phyloP scores from a whole-genome alignment of 2,113 vertebrate species.

The Climacteris rufus region DNA sequence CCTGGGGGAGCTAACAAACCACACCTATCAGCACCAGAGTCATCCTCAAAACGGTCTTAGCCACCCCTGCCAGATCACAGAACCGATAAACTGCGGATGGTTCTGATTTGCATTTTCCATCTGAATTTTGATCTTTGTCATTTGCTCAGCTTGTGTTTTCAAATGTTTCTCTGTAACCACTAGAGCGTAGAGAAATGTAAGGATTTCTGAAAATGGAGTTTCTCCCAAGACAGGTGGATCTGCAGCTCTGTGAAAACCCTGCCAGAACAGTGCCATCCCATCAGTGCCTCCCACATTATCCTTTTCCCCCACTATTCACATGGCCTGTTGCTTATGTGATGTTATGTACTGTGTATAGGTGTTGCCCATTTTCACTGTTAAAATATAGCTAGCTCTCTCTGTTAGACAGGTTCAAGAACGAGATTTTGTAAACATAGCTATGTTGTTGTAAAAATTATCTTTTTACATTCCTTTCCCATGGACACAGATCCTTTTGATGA shows the following conservation, averaged over 20 bases:
- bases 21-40: neutral
- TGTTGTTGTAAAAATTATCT: too few species aligned
- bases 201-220: neutral
- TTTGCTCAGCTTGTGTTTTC: neutral
- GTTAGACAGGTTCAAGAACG: too few species aligned
- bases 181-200: neutral
- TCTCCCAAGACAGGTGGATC: neutral
- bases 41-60: neutral
- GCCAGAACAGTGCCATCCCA: neutral
- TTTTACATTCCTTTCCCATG: too few species aligned
- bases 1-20: neutral
- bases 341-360: accelerated
- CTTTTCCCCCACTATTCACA: neutral
- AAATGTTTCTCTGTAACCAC: neutral
- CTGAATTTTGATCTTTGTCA: neutral
- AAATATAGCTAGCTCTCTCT: too few species aligned
- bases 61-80: neutral
- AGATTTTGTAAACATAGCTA: too few species aligned
- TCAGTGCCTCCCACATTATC: neutral
- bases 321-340: neutral
- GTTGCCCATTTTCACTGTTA: too few species aligned
- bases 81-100: neutral
- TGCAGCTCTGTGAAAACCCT: neutral
- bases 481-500: too few species aligned
- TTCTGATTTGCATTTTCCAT: neutral